A percentile compares a stretch with the other conserved stretches of the same genome.
These are phyloP conservation scores for Thysanoteuthis rhombus DNA, from an alignment of 2,888 invertebrate genomes.

Conservation along the genomic window DNA sequence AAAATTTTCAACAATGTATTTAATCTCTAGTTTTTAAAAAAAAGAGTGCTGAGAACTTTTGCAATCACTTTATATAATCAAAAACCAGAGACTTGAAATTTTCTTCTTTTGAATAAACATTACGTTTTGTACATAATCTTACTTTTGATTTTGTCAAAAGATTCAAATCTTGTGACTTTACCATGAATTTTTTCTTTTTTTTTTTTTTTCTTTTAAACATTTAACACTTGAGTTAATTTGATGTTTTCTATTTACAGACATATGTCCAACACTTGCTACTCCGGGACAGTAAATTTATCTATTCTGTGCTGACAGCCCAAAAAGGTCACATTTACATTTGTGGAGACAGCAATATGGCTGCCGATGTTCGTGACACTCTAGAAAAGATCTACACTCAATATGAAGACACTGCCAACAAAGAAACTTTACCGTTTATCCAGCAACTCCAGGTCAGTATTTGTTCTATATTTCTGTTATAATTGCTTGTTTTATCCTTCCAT, in stretches of 20 bases:
- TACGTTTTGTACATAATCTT: too few species aligned
- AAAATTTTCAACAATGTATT: too few species aligned
- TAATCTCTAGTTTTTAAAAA: too few species aligned
- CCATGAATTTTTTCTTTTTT: too few species aligned
- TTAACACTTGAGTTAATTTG: background rate
- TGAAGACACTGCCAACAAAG: background rate
- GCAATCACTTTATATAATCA: too few species aligned
- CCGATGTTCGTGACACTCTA: background rate
- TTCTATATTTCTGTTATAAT: background rate
- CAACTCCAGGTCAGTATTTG: slow-evolving; percentile 14
- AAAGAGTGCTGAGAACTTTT: too few species aligned
- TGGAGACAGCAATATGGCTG: slow-evolving; percentile 30
- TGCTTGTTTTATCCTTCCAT: background rate
- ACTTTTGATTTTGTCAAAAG: too few species aligned
- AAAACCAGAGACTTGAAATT: too few species aligned
- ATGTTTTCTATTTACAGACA: background rate
- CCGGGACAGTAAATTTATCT: background rate
- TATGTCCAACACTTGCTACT: slow-evolving; percentile 33
- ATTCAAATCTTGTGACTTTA: too few species aligned
- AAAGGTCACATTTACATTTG: slow-evolving; percentile 34
- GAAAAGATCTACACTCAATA: background rate
- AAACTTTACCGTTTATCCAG: background rate
- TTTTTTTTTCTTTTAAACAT: background rate
- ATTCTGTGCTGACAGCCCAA: background rate
- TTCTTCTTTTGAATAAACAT: too few species aligned